phyloP scores from a whole-genome alignment of 2,797 vertebrate species.

The Argyrosomus regius region DNA sequence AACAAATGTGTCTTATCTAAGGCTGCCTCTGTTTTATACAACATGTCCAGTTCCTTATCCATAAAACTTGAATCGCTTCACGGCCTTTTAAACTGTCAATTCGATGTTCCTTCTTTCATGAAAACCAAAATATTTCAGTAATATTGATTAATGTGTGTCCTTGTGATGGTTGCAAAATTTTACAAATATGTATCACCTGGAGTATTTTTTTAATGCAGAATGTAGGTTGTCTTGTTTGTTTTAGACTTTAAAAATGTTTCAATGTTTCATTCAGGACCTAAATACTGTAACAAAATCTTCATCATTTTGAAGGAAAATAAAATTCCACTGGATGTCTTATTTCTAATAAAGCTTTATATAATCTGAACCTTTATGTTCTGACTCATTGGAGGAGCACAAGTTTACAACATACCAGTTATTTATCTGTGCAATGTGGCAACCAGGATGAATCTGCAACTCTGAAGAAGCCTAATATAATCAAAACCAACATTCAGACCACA shows the following conservation, averaged over 20 bases:
- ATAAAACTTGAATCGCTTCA: slow-evolving; percentile 39
- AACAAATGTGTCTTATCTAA: slow-evolving; percentile 22
- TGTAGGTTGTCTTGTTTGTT: background rate
- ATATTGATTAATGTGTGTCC: background rate
- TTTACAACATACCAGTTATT: background rate
- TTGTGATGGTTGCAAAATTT: background rate
- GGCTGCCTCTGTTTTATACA: slow-evolving; percentile 22
- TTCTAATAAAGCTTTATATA: slow-evolving; percentile 23
- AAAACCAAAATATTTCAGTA: background rate
- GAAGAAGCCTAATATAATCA: background rate
- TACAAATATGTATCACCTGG: background rate
- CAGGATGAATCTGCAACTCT: too few relatives aligned
- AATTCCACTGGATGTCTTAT: slow-evolving; percentile 1
- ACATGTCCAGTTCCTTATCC: slow-evolving; percentile 14
- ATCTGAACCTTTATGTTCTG: slow-evolving; percentile 1
- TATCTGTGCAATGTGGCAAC: background rate
- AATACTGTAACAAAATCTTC: background rate
- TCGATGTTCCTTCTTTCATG: background rate
- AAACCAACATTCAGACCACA: background rate
- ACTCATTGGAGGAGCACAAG: background rate
- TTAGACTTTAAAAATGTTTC: background rate
- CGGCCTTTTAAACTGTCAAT: background rate
- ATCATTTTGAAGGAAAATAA: background rate
- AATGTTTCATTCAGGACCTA: background rate
- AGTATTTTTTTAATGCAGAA: background rate